A percentile compares a stretch with the other conserved stretches of the same genome.
Conservation (phyloP, 2,888 invertebrate species). For the Glyphotaelius pellucidus region DNA sequence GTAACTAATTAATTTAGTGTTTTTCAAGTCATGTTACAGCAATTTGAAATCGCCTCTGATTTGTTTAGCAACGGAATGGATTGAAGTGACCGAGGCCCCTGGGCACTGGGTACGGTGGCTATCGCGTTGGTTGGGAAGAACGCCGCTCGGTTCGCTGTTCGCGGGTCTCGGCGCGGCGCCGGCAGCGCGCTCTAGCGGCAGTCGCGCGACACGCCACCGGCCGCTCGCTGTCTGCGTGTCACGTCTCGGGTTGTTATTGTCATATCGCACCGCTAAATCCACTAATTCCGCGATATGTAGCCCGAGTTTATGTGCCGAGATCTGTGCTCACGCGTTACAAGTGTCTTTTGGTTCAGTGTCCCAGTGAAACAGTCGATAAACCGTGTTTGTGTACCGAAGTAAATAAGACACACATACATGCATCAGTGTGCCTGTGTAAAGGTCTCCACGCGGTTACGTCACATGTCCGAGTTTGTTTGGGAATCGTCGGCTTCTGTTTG, state of each 20-base stretch:
- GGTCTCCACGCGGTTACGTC: slow-evolving; percentile 64
- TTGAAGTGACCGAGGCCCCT: slow-evolving; percentile 18
- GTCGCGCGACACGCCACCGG: slow-evolving; percentile 63
- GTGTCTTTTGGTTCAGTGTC: slow-evolving; percentile 48
- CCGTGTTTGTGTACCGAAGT: slow-evolving; percentile 57
- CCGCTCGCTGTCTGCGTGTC: slow-evolving; percentile 76
- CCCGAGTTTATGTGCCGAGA: slow-evolving; percentile 2
- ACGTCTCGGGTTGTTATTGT: slow-evolving; percentile 71
- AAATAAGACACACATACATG: slow-evolving; percentile 61
- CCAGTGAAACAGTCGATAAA: slow-evolving; percentile 56
- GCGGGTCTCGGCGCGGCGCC: slow-evolving; percentile 48
- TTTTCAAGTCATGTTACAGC: background rate
- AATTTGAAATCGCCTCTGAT: slow-evolving; percentile 29
- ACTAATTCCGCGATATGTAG: slow-evolving; percentile 45
- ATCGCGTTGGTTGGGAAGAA: background rate
- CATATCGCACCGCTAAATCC: slow-evolving; percentile 58
- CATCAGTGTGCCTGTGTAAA: slow-evolving; percentile 58
- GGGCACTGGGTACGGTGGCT: background rate
- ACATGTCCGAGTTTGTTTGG: slow-evolving; percentile 59
- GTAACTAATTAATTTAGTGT: slow-evolving; percentile 33
- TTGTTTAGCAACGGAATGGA: slow-evolving; percentile 44
- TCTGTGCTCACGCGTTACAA: slow-evolving; percentile 19
- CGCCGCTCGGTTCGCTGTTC: slow-evolving; percentile 6
- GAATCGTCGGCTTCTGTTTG: slow-evolving; percentile 19
- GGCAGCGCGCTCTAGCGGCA: slow-evolving; percentile 62